phyloP scores from a whole-genome alignment of 2,888 invertebrate species.

The Pharmacophagus antenor region DNA sequence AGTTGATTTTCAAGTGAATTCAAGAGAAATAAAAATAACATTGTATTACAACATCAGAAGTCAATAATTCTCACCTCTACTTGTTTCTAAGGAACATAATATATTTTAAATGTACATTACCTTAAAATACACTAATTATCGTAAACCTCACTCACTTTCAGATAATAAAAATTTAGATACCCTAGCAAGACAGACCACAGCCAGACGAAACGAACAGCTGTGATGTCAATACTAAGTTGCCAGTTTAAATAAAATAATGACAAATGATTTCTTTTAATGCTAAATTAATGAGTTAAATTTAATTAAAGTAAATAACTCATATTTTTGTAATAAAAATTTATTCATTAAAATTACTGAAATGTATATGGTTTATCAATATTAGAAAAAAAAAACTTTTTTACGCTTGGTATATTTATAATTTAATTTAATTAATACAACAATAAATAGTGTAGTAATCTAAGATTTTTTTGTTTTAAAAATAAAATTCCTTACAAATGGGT shows the following conservation, averaged over 20 bases:
- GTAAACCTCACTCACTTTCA: slow-evolving; percentile 69
- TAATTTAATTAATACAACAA: too few relatives aligned
- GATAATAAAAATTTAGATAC: slow-evolving; percentile 66
- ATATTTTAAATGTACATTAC: slow-evolving; percentile 40
- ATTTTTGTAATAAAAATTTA: background rate
- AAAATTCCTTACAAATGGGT: too few relatives aligned
- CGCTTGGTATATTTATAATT: too few relatives aligned
- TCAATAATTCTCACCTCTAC: slow-evolving; percentile 52
- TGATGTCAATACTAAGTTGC: slow-evolving; percentile 74
- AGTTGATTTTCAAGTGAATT: slow-evolving; percentile 62
- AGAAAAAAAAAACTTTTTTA: too few relatives aligned
- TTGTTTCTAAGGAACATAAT: slow-evolving; percentile 43
- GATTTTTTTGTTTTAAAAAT: too few relatives aligned
- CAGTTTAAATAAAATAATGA: slow-evolving; percentile 35
- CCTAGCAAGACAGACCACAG: slow-evolving; percentile 65
- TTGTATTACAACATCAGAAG: slow-evolving; percentile 59
- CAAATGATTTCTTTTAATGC: slow-evolving; percentile 7
- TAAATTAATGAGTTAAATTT: background rate
- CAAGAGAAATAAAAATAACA: slow-evolving; percentile 58
- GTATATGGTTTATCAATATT: too few relatives aligned
- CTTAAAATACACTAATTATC: slow-evolving; percentile 47
- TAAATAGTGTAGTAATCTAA: too few relatives aligned
- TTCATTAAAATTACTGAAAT: background rate
- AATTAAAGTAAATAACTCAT: background rate
- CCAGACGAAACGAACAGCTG: slow-evolving; percentile 75